Percentiles rank a stretch among this genome's conserved stretches.
Evolutionary conservation across 2,797 vertebrate genomes (phyloP).

Genomic region (Muscicapa striata): DNA sequence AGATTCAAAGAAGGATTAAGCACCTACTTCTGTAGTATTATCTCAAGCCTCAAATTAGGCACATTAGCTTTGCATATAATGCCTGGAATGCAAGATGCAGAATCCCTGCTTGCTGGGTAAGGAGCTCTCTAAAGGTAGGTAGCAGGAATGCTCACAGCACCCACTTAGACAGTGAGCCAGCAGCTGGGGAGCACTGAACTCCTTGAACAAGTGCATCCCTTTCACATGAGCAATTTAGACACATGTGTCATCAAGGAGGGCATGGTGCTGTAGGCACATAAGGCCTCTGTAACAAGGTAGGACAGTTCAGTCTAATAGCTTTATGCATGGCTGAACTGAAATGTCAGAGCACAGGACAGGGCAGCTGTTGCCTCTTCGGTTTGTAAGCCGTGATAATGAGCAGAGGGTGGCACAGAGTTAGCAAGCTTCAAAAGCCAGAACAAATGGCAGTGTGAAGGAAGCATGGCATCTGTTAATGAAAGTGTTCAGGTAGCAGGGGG

Average conservation of each 20-base stretch:
- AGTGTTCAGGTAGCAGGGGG: background rate
- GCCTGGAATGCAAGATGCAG: conserved; percentile 9
- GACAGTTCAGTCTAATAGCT: background rate
- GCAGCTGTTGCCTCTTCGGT: background rate
- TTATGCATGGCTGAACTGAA: background rate
- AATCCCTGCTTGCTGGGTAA: background rate
- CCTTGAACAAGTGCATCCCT: background rate
- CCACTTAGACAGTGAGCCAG: rapidly evolving
- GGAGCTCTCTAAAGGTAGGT: background rate
- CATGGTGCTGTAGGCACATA: background rate
- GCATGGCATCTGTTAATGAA: background rate
- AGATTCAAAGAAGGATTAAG: conserved; percentile 62
- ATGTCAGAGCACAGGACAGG: background rate
- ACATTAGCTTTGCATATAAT: conserved; percentile 43
- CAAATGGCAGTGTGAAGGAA: background rate
- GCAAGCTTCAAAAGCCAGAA: background rate
- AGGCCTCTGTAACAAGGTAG: background rate
- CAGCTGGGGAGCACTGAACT: background rate
- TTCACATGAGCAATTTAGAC: background rate
- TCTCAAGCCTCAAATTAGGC: conserved; percentile 61
- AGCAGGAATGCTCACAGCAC: background rate
- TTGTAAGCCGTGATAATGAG: background rate
- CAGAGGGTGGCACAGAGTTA: background rate
- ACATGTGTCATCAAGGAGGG: background rate
- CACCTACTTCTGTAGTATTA: conserved; percentile 62